Conservation (phyloP, 2,888 invertebrate genomes). For the Iselma pallidipennis region DNA sequence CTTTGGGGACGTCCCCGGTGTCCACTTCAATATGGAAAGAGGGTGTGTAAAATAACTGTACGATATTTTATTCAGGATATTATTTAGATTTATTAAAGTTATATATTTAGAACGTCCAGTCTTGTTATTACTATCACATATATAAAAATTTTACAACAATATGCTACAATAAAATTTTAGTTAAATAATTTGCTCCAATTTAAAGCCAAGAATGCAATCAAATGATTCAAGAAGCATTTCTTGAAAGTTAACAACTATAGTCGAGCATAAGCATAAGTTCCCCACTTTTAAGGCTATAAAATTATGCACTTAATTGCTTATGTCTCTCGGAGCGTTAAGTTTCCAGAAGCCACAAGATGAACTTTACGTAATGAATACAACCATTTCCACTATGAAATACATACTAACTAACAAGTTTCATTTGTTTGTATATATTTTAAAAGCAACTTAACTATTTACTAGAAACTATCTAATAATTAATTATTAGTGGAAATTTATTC, state of each 20-base stretch:
- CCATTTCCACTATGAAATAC: slow-evolving; percentile 39
- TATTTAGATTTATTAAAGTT: slow-evolving; percentile 54
- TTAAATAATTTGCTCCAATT: background rate
- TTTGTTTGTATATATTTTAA: background rate
- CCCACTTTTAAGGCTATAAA: slow-evolving; percentile 52
- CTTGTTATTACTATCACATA: no score
- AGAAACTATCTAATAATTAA: no score
- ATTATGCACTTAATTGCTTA: slow-evolving; percentile 57
- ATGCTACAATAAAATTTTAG: no score
- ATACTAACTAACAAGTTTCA: slow-evolving; percentile 6
- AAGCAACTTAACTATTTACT: background rate
- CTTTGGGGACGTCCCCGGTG: slow-evolving; percentile 46
- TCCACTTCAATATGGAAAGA: slow-evolving; percentile 47
- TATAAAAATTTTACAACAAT: no score
- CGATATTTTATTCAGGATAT: slow-evolving; percentile 49
- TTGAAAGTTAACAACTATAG: slow-evolving; percentile 31
- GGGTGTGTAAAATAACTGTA: slow-evolving; percentile 37
- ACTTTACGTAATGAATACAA: slow-evolving; percentile 49
- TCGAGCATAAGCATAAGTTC: slow-evolving; percentile 48
- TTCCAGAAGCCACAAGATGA: slow-evolving; percentile 48
- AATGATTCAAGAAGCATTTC: slow-evolving; percentile 15
- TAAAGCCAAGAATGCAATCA: background rate
- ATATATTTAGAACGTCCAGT: slow-evolving; percentile 51
- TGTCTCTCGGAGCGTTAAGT: slow-evolving; percentile 54
- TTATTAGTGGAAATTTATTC: background rate